These are phyloP conservation scores for Cryptus armator DNA, from an alignment of 2,888 invertebrate species.

Conservation along the genomic window DNA sequence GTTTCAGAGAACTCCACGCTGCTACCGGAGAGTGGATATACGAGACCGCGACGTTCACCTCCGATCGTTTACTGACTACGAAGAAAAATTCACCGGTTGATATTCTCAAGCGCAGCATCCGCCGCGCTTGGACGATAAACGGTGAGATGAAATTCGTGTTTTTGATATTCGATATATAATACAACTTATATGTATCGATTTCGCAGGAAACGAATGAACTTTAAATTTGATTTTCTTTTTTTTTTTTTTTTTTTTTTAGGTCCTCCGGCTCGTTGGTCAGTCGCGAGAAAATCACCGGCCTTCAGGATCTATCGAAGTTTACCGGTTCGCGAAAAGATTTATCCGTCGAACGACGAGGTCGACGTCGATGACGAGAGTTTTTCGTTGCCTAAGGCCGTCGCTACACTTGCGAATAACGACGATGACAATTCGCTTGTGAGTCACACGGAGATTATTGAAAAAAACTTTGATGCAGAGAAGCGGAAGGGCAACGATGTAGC, in stretches of 20 bases:
- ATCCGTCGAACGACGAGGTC: constrained; percentile 69
- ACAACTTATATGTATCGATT: too few species aligned
- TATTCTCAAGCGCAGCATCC: constrained; percentile 89
- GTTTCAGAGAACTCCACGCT: constrained; percentile 89
- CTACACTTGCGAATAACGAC: constrained; percentile 42
- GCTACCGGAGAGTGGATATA: constrained; percentile 90
- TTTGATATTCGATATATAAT: too few species aligned
- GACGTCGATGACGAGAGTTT: constrained; percentile 65
- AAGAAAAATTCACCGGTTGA: constrained; percentile 87
- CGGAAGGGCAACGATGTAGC: constrained; percentile 45
- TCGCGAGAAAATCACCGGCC: constrained; percentile 86
- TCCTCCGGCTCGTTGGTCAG: constrained; percentile 86
- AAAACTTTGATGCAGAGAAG: constrained; percentile 29
- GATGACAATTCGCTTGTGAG: constrained; percentile 47
- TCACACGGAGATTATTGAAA: constrained; percentile 36
- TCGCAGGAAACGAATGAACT: constrained; percentile 62
- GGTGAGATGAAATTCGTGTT: constrained; percentile 85
- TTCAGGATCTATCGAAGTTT: constrained; percentile 88
- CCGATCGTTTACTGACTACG: constrained; percentile 80
- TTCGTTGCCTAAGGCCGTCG: constrained; percentile 45
- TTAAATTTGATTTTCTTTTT: constrained; percentile 10
- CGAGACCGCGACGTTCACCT: constrained; percentile 84
- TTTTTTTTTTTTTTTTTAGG: constrained; percentile 79
- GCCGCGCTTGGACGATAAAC: constrained; percentile 91
- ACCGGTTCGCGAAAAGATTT: constrained; percentile 86